Percentiles rank a stretch among this genome's conserved stretches.
These are phyloP conservation scores for Drosophila quinaria DNA, from an alignment of 2,888 invertebrate genomes.

Conservation along the genomic window DNA sequence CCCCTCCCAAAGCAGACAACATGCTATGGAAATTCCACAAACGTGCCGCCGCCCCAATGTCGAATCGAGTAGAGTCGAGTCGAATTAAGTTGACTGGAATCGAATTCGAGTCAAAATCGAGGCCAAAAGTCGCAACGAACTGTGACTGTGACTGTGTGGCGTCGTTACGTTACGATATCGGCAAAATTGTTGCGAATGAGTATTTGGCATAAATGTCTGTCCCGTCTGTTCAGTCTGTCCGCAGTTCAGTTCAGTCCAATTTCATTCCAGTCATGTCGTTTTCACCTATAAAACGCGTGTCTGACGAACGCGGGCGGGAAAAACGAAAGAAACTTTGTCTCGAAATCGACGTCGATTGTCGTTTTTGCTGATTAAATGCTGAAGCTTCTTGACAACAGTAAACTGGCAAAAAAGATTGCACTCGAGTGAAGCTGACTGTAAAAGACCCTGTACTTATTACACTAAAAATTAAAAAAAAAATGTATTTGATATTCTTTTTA, in stretches of 20 bases:
- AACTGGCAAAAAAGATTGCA: neutral
- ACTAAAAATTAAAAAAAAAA: fast-evolving
- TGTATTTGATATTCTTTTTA: neutral
- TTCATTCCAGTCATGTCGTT: slow-evolving; percentile 18
- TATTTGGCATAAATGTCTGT: neutral
- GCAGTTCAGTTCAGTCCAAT: slow-evolving; percentile 10
- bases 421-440: neutral
- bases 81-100: neutral
- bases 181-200: neutral
- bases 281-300: slow-evolving; percentile 24
- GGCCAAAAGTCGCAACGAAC: slow-evolving; percentile 15
- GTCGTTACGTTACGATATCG: slow-evolving; percentile 15
- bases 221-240: no score
- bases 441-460: neutral
- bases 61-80: neutral
- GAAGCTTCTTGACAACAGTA: slow-evolving; percentile 58
- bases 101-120: slow-evolving; percentile 14
- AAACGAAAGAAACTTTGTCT: slow-evolving; percentile 29
- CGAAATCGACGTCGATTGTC: slow-evolving; percentile 40
- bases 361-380: slow-evolving; percentile 59
- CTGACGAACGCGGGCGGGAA: slow-evolving; percentile 3
- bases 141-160: slow-evolving; percentile 6
- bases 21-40: slow-evolving; percentile 47
- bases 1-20: slow-evolving; percentile 38
- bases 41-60: slow-evolving; percentile 36